Base-by-base conservation (phyloP, 2,888 invertebrate species). In the Empis livida region DNA sequence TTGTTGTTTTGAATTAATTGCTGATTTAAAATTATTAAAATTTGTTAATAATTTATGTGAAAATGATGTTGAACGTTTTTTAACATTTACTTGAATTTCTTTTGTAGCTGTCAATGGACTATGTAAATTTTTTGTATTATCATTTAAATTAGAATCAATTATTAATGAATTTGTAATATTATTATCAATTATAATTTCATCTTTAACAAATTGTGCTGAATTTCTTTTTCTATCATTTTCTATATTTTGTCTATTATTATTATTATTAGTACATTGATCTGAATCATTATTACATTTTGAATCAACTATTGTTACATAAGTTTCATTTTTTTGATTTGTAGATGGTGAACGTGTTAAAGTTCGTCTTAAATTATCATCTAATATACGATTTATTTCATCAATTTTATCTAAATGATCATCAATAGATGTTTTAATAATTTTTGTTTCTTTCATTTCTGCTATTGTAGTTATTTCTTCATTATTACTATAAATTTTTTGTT, bases 1-100 rank as follows among this genome's bases (percentile, higher is more conserved):
- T 30, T 62, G 58, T 2, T 57, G 51, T 15, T 62, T 42, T 1
- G 65, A 63, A 53, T 61, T 64, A 42, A 58, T 63, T 13, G 68
- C 61, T 53, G 68, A 68, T 32, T 53, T 54, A 27, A 56, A 52
- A 48, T 68, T 69, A 49, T 62, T 64, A 17, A 68, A 61, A 46
- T 66, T 67, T 43, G 57, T 68, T 10, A 68, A 61, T 15, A 67
- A 67, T 47, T 64, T 67, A 47, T 69, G 65, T 17, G 67, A 64
- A 45, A 68, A 68, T 5, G 69, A 68, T 10, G 62, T 55, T 1
- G 69, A 68, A 17, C 68, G 60, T 44, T 68, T 68, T 43, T 68
- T 65, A 9, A 48, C 48, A 2, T 43, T 35, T n/a, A 35, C 13
- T 35, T 35, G 13, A 13, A 35, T 5, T 35, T n/a, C n/a, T 35